Evolutionary conservation across 2,797 vertebrate genomes (phyloP), one percentile per base, ranked within the genome.

Genomic region (Typhlichthys eigenmanni): DNA sequence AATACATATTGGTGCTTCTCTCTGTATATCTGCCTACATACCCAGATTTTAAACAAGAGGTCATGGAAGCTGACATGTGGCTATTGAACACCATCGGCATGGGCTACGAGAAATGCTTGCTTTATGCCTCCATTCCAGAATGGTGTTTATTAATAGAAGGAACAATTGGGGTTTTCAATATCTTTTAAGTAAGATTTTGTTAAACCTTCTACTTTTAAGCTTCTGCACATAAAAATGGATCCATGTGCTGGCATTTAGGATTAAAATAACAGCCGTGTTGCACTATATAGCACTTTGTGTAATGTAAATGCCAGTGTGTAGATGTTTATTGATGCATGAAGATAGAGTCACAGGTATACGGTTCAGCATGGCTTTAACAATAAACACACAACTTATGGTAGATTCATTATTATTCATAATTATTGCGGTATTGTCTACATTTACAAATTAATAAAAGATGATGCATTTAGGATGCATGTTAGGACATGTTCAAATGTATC

Each of bases 131-230:
- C 59, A 50, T 62, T 85, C 78, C 69, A 85, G 84, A 90, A 91
- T 89, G 92, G 82, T 78, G 71, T 80, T 80, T 82, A 80, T 84
- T 80, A 88, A 86, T 87, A 86, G 76, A 85, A 78, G 69, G 70
- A 69, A 77, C 81, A 85, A 85, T 79, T 71, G 73, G 50, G 61
- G 61, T 71, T 81, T 85, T 89, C 88, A 78, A 71, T 81, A 66
- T 51, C 81, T 73, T 70, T 54, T 71, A 75, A 64, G 50, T 56
- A 45, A 49, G 68, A 71, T 4, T 58, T 16, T 43, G 60, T 48
- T 47, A 57, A 56, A 71, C 29, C 34, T 2, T 17, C 10, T 7
- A 43, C 38, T 43, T 2, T 43, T 8, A 7, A 43, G 38, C 38
- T 43, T 43, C 8, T 43, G 10, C 34, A 12, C 8, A 7, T 43